Conservation (phyloP, 2,113 vertebrate species). For the Nannobrachium achirus region DNA sequence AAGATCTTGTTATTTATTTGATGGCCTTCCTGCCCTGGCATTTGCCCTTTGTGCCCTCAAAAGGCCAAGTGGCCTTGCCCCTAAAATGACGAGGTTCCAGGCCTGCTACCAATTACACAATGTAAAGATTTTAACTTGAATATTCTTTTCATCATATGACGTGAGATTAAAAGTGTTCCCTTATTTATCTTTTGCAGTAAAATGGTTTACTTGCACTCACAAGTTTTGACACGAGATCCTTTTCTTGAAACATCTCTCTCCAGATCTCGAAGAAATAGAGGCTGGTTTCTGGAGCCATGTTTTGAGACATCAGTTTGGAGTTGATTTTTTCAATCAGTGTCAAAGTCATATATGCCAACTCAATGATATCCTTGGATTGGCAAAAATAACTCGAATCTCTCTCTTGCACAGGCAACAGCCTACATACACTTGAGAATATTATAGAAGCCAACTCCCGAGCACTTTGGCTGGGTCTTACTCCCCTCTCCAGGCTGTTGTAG, state of each 20-base stretch:
- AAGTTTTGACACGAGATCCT: constrained; percentile 78
- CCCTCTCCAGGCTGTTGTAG: constrained; percentile 73
- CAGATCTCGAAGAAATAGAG: constrained; percentile 72
- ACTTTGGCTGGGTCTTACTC: constrained; percentile 58
- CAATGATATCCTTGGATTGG: constrained; percentile 24
- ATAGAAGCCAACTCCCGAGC: constrained; percentile 55
- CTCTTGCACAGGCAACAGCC: neutral
- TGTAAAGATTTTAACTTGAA: too few species aligned
- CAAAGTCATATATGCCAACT: constrained; percentile 78
- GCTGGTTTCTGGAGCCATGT: constrained; percentile 21
- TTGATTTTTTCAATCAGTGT: constrained; percentile 80
- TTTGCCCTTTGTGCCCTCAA: too few species aligned
- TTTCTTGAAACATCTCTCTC: constrained; percentile 72
- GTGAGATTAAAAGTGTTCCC: too few species aligned
- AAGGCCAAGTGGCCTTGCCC: too few species aligned
- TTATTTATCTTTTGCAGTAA: too few species aligned
- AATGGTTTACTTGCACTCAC: too few species aligned
- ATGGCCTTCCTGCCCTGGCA: too few species aligned
- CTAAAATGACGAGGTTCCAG: too few species aligned
- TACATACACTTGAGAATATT: constrained; percentile 56
- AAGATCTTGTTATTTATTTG: too few species aligned
- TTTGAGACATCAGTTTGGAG: constrained; percentile 45
- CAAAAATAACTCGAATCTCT: neutral
- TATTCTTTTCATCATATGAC: too few species aligned
- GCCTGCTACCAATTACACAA: too few species aligned